Evolutionary conservation across 2,797 vertebrate genomes (phyloP).

Genomic region (Balearica regulorum): DNA sequence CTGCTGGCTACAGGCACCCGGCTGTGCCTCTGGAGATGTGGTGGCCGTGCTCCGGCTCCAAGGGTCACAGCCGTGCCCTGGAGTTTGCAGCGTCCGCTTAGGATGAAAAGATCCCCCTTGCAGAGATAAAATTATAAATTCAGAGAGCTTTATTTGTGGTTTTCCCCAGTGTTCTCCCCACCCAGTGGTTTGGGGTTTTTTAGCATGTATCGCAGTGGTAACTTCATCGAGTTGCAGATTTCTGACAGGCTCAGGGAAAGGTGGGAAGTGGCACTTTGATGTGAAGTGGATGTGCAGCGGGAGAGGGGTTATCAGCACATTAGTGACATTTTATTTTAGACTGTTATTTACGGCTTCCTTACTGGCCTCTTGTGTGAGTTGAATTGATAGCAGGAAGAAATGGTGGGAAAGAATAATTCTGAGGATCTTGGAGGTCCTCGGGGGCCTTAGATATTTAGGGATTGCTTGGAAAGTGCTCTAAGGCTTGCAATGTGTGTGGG

Average conservation of each 20-base stretch:
- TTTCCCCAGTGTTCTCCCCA: background rate
- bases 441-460: background rate
- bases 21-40: background rate
- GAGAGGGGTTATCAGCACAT: background rate
- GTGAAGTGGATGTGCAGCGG: background rate
- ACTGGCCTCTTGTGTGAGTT: background rate
- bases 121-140: background rate
- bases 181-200: rapidly evolving
- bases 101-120: background rate
- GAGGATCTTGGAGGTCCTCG: background rate
- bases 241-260: background rate
- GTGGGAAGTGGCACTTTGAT: background rate
- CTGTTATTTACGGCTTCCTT: background rate
- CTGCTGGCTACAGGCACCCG: background rate
- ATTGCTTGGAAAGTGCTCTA: background rate
- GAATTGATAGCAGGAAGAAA: background rate
- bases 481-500: background rate
- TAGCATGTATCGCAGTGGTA: background rate
- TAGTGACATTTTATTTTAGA: background rate
- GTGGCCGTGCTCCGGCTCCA: background rate
- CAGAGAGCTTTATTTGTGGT: background rate
- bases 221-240: background rate
- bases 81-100: too few relatives aligned
- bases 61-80: rapidly evolving
- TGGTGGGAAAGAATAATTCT: background rate